A percentile compares a stretch with the other conserved stretches of the same genome.
Conservation (phyloP, 2,888 invertebrate genomes). For the Geotrupes spiniger region DNA sequence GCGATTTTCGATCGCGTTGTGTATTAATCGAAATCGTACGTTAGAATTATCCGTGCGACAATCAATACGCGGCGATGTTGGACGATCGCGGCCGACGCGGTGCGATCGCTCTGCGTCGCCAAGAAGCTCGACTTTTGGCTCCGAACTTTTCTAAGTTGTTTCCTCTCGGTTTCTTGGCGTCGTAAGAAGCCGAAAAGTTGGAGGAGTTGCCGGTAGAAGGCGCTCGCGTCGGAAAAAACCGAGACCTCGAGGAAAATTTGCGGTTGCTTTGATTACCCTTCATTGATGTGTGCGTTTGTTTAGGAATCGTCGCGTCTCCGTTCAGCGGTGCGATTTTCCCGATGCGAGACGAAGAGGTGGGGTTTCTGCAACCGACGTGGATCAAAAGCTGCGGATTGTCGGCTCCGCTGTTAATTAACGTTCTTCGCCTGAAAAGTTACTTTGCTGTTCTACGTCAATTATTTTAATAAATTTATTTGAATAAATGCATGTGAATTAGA, state of each 20-base stretch:
- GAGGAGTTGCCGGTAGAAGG: slow-evolving; percentile 38
- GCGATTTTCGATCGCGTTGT: no score
- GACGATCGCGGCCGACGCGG: slow-evolving; percentile 35
- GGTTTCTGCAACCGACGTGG: not conserved
- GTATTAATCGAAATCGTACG: no score
- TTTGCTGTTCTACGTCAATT: no score
- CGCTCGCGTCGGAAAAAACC: slow-evolving; percentile 33
- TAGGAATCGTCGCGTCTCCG: not conserved
- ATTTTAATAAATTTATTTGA: no score
- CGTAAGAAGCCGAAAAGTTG: slow-evolving; percentile 30
- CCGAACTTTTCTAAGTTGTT: slow-evolving; percentile 38
- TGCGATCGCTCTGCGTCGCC: slow-evolving; percentile 28
- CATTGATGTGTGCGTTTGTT: slow-evolving; percentile 21
- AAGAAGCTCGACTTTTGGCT: slow-evolving; percentile 37
- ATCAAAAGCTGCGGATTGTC: no score
- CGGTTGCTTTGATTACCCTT: slow-evolving; percentile 48
- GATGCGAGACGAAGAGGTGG: not conserved
- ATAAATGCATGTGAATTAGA: no score
- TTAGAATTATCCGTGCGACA: not conserved
- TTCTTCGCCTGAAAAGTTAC: no score
- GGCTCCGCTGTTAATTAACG: no score
- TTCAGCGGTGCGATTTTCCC: not conserved
- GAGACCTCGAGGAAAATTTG: slow-evolving; percentile 37
- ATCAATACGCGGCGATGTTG: not conserved
- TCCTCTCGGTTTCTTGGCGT: slow-evolving; percentile 15